Evolutionary conservation across 2,888 invertebrate species (phyloP).

Genomic region (Aplocera efformata): DNA sequence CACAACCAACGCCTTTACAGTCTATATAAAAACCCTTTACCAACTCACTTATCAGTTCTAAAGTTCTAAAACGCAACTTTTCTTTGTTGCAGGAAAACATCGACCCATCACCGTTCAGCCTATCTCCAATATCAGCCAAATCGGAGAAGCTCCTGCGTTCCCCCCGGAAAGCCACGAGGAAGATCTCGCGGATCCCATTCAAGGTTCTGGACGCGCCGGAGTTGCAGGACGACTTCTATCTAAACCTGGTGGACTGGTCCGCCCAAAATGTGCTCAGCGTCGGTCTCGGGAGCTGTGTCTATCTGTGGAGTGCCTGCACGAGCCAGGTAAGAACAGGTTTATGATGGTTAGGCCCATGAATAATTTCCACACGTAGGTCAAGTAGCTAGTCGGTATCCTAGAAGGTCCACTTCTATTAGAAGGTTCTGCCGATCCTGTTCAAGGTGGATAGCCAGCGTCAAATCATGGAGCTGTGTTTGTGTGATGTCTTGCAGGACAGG

Average conservation of each 20-base stretch:
- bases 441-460: no score
- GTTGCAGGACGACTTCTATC: constrained; percentile 98
- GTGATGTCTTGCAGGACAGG: no score
- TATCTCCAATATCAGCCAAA: constrained; percentile 97
- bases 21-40: neutral
- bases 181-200: constrained; percentile 99
- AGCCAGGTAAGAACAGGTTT: constrained; percentile 85
- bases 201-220: constrained; percentile 98
- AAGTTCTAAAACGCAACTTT: neutral
- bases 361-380: no score
- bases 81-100: constrained; percentile 85
- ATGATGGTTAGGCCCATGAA: no score
- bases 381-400: no score
- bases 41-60: no score
- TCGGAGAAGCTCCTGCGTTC: constrained; percentile 96
- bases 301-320: constrained; percentile 99
- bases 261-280: constrained; percentile 99
- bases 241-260: constrained; percentile 99
- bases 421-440: no score
- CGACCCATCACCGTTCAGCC: constrained; percentile 93
- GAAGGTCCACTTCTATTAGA: no score
- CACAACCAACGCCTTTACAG: no score
- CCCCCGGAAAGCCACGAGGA: constrained; percentile 97
- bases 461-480: no score
- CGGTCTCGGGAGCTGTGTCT: constrained; percentile 98